Percentiles rank a stretch among this genome's conserved stretches.
Evolutionary conservation across 2,797 vertebrate genomes (phyloP).

Genomic region (Octomys mimax): DNA sequence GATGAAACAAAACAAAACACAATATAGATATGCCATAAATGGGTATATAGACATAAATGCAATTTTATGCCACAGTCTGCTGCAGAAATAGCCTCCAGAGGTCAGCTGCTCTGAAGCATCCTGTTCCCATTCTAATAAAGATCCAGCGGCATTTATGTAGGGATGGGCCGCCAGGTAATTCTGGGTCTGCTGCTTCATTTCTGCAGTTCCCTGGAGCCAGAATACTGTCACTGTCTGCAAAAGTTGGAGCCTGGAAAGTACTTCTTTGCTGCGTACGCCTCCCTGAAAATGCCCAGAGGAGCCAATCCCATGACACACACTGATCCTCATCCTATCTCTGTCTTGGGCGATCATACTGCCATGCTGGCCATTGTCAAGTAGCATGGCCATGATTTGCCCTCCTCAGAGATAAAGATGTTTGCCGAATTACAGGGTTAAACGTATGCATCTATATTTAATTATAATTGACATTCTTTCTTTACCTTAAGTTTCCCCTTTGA

Average conservation of each 20-base stretch:
- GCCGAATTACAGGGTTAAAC: background rate
- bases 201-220: constrained; percentile 44
- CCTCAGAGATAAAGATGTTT: background rate
- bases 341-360: background rate
- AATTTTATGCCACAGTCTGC: constrained; percentile 53
- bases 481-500: constrained; percentile 58
- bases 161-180: constrained; percentile 18
- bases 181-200: constrained; percentile 33
- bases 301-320: background rate
- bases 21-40: constrained; percentile 9
- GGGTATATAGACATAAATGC: background rate
- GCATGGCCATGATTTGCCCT: background rate
- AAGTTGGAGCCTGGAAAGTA: background rate
- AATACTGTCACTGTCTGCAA: constrained; percentile 34
- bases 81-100: constrained; percentile 62
- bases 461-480: constrained; percentile 43
- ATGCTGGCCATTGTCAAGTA: background rate
- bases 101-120: constrained; percentile 62
- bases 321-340: accelerated
- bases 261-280: background rate
- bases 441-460: constrained; percentile 29
- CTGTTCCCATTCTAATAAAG: constrained; percentile 67
- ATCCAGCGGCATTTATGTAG: constrained; percentile 56
- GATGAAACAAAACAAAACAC: constrained; percentile 58
- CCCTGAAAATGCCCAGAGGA: background rate